A percentile compares a stretch with the other conserved stretches of the same genome.
Conservation (phyloP, 1,140 invertebrate species). For the Campoletis sonorensis region DNA sequence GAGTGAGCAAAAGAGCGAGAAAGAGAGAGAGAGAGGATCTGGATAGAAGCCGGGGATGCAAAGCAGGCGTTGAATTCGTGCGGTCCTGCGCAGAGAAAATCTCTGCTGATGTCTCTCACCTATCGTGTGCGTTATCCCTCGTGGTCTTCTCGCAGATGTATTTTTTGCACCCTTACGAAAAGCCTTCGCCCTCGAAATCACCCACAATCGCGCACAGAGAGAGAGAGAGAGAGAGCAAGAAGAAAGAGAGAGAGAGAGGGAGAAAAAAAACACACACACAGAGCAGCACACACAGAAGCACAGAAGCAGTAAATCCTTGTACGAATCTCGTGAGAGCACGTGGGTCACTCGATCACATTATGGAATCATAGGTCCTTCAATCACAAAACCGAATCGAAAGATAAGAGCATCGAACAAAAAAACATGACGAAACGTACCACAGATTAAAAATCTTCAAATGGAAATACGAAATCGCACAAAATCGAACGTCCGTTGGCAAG, state of each 20-base stretch:
- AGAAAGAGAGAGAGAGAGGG: neutral
- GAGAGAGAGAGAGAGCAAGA: neutral
- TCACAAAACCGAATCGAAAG: too few species aligned
- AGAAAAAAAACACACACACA: too few species aligned
- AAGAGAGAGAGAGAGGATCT: slow-evolving; percentile 10
- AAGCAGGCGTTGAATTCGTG: slow-evolving; percentile 73
- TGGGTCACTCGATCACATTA: neutral
- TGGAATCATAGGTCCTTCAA: too few species aligned
- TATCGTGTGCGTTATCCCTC: slow-evolving; percentile 36
- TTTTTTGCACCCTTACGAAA: neutral
- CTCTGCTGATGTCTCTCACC: slow-evolving; percentile 59
- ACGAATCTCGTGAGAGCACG: too few species aligned
- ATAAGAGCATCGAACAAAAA: too few species aligned
- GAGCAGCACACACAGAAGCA: neutral
- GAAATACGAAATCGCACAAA: too few species aligned
- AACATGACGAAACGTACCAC: too few species aligned
- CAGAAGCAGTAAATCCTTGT: neutral
- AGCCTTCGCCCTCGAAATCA: slow-evolving; percentile 38
- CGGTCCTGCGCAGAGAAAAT: slow-evolving; percentile 71
- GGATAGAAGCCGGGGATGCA: slow-evolving; percentile 65
- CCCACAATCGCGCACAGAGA: neutral
- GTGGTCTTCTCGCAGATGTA: slow-evolving; percentile 17
- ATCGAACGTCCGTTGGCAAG: too few species aligned
- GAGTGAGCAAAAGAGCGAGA: slow-evolving; percentile 20
- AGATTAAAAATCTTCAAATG: too few species aligned